Conservation (phyloP, 2,113 vertebrate genomes). For the Paradoxurus hermaphroditus region DNA sequence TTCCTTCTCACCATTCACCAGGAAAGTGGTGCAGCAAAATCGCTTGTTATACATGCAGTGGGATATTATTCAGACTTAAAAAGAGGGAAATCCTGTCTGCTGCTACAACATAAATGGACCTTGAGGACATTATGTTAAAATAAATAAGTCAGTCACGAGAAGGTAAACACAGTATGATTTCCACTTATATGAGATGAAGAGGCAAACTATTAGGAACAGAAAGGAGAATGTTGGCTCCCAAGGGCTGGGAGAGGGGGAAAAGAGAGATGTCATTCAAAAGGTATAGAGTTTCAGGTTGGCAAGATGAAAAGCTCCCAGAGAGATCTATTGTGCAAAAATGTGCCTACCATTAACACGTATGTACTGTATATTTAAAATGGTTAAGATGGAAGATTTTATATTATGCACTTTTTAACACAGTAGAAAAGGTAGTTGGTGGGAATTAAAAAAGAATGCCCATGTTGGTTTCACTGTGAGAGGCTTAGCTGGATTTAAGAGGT, state of each 20-base stretch:
- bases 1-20: not conserved
- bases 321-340: not conserved
- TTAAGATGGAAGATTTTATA: not conserved
- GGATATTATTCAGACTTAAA: not conserved
- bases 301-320: not conserved
- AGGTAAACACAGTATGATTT: not conserved
- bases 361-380: not conserved
- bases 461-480: not conserved
- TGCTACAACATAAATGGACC: not conserved
- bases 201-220: not conserved
- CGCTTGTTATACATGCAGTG: rapidly evolving
- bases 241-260: not conserved
- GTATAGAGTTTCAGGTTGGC: not conserved
- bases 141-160: not conserved
- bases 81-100: not conserved
- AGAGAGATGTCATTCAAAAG: rapidly evolving
- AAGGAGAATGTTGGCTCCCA: not conserved
- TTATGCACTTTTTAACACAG: not conserved
- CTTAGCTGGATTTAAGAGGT: not conserved
- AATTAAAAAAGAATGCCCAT: not conserved
- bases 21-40: not conserved
- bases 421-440: not conserved
- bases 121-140: not conserved
- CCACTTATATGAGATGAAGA: not conserved
- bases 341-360: not conserved